A percentile compares a stretch with the other conserved stretches of the same genome.
Conservation (phyloP, 2,888 invertebrate genomes). For the Melieria crassipennis region DNA sequence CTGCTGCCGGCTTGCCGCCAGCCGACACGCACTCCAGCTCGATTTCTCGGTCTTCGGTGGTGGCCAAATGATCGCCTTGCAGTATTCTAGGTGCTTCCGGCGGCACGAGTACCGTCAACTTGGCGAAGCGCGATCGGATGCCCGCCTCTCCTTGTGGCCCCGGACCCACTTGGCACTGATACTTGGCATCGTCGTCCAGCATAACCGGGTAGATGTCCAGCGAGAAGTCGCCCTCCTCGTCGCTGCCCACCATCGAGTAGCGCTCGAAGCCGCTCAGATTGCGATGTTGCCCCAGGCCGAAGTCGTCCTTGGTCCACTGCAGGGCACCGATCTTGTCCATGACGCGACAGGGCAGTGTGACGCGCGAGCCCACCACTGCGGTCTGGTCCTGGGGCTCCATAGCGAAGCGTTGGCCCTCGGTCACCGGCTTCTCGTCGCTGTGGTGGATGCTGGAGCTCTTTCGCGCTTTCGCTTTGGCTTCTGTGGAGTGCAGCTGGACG, state of each 20-base stretch:
- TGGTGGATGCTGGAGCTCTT: slow-evolving; percentile 44
- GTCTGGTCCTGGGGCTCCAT: slow-evolving; percentile 93
- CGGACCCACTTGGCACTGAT: slow-evolving; percentile 94
- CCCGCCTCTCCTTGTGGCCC: slow-evolving; percentile 79
- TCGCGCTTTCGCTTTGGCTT: slow-evolving; percentile 47
- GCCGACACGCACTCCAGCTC: slow-evolving; percentile 90
- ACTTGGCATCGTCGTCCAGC: slow-evolving; percentile 90
- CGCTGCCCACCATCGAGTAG: slow-evolving; percentile 95
- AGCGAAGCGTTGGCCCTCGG: slow-evolving; percentile 79
- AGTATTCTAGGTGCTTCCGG: slow-evolving; percentile 90
- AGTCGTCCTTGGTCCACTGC: slow-evolving; percentile 98
- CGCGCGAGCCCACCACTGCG: slow-evolving; percentile 86
- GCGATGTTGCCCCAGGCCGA: slow-evolving; percentile 90
- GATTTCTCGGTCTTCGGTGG: slow-evolving; percentile 88
- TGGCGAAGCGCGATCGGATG: slow-evolving; percentile 86
- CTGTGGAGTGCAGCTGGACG: slow-evolving; percentile 26
- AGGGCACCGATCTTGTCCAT: slow-evolving; percentile 88
- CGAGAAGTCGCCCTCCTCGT: slow-evolving; percentile 92
- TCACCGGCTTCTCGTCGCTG: slow-evolving; percentile 42
- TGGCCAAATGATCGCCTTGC: slow-evolving; percentile 84
- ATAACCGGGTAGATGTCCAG: slow-evolving; percentile 89
- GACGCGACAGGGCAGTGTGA: slow-evolving; percentile 89
- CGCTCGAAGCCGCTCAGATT: slow-evolving; percentile 91
- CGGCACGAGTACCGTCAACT: slow-evolving; percentile 86
- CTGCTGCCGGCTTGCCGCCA: slow-evolving; percentile 93